Base-by-base conservation (phyloP, 1,140 invertebrate species). In the Mycetomoellerius zeteki region DNA sequence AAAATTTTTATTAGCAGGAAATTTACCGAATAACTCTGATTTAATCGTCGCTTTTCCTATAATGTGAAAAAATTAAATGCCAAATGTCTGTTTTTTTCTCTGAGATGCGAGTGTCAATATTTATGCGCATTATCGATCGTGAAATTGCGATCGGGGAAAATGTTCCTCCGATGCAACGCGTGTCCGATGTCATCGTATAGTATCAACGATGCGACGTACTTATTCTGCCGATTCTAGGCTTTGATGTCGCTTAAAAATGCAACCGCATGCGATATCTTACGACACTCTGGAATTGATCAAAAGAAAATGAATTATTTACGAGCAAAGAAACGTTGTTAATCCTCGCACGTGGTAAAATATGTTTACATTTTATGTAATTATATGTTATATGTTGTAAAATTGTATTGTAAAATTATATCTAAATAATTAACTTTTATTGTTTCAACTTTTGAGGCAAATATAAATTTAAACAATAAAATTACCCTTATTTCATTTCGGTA, bases 401-500 rank as follows among this genome's bases (percentile, higher is more conserved):
- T 8, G 6, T 0, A 2, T 47, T 78, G 6, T 37, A 37, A 37
- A 37, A 37, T 30, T 30, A n/a, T 47, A 12, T 30, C 3, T 2
- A 58, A 16, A 78, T 30, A 60, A 73, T 73, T 73, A 54, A 21
- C 54, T 37, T 30, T 52, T 54, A n/a, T 73, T 37, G 7, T 7
- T 37, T n/a, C n/a, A n/a, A n/a, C n/a, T n/a, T n/a, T n/a, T n/a
- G n/a, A n/a, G n/a, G n/a, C n/a, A n/a, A n/a, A n/a, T n/a, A n/a
- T n/a, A n/a, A n/a, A n/a, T n/a, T n/a, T n/a, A n/a, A n/a, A n/a
- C n/a, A n/a, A n/a, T n/a, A n/a, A 65, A 82, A 64, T 93, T 91
- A 90, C 92, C 88, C 90, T 93, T 91, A 93, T 92, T 89, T 91
- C 88, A 47, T 93, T 89, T 88, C 69, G 67, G 43, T 30, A 67